phyloP scores from a whole-genome alignment of 1,140 invertebrate genomes.

The Monochamus saltuarius region DNA sequence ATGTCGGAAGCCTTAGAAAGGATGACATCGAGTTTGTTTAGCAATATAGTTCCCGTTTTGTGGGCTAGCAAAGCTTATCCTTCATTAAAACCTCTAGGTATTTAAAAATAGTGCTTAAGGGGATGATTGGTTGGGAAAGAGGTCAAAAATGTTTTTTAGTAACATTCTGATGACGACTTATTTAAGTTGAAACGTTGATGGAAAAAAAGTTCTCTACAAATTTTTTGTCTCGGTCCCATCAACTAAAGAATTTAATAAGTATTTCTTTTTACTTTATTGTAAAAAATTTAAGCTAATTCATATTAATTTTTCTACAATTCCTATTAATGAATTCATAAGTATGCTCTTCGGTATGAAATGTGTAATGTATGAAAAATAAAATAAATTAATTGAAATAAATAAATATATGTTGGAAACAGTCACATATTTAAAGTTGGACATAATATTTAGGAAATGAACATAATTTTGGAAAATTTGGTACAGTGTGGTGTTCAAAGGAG shows the following conservation, averaged over 20 bases:
- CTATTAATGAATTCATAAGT: background rate
- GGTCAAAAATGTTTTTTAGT: background rate
- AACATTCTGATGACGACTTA: background rate
- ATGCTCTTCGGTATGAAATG: too few species aligned
- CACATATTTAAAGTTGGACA: too few species aligned
- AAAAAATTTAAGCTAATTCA: background rate
- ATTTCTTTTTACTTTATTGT: background rate
- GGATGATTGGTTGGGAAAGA: too few species aligned
- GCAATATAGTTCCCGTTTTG: slow-evolving; percentile 67
- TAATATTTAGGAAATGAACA: too few species aligned
- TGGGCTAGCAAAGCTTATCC: slow-evolving; percentile 77
- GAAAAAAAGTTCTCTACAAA: background rate
- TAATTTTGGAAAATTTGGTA: too few species aligned
- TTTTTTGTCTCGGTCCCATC: too few species aligned
- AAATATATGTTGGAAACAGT: too few species aligned
- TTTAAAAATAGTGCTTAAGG: slow-evolving; percentile 39
- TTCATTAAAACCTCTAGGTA: slow-evolving; percentile 78
- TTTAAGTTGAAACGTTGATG: too few species aligned
- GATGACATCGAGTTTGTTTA: slow-evolving; percentile 63
- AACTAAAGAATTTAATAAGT: background rate
- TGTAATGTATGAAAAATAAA: too few species aligned
- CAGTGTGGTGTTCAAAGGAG: too few species aligned
- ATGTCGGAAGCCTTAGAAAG: slow-evolving; percentile 76
- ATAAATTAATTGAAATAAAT: too few species aligned
- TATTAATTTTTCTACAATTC: too few species aligned